phyloP scores from a whole-genome alignment of 2,888 invertebrate species.

The Tinea semifulvella region DNA sequence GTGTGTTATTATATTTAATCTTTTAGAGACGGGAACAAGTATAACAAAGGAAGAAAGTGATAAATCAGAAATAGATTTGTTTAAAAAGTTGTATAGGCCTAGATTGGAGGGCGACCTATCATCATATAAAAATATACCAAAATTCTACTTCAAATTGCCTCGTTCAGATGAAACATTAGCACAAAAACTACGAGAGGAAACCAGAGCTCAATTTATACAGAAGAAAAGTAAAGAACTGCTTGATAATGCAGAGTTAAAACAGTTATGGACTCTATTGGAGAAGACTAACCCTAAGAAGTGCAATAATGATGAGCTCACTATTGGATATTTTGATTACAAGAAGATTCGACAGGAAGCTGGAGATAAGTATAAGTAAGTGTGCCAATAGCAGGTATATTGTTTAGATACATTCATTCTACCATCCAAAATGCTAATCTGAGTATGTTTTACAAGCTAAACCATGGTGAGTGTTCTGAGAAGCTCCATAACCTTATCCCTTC shows the following conservation, averaged over 20 bases:
- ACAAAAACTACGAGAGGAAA: conserved; percentile 87
- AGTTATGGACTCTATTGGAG: conserved; percentile 85
- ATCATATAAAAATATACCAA: conserved; percentile 72
- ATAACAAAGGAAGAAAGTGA: conserved; percentile 51
- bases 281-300: conserved; percentile 76
- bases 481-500: too few relatives aligned
- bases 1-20: conserved; percentile 12
- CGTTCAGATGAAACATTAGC: conserved; percentile 78
- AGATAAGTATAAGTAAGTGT: conserved; percentile 71
- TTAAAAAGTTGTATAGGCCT: conserved; percentile 64
- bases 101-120: conserved; percentile 50
- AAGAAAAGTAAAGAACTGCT: conserved; percentile 84
- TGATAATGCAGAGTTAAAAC: conserved; percentile 87
- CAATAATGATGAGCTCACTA: conserved; percentile 78
- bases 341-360: conserved; percentile 80
- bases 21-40: conserved; percentile 43
- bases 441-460: too few relatives aligned
- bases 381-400: too few relatives aligned
- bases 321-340: conserved; percentile 86
- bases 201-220: conserved; percentile 87
- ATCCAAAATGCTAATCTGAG: too few relatives aligned
- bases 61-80: conserved; percentile 61
- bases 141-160: conserved; percentile 81
- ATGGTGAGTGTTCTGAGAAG: too few relatives aligned
- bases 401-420: too few relatives aligned